Conservation (phyloP, 1,140 invertebrate species). For the Platyscapa corneri region DNA sequence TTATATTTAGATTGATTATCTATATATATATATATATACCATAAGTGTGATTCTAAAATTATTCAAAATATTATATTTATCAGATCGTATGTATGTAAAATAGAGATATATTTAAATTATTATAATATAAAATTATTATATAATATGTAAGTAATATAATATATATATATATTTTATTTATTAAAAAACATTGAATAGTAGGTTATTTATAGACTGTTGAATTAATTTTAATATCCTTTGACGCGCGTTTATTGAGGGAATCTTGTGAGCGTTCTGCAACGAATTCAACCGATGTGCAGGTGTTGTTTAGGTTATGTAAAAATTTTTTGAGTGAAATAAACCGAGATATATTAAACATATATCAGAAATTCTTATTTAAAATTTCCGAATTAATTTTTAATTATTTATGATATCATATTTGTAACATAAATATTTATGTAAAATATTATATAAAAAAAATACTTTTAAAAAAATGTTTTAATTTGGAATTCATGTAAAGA, state of each 20-base stretch:
- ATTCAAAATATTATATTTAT: slow-evolving; percentile 26
- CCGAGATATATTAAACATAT: slow-evolving; percentile 13
- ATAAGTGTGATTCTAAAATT: background rate
- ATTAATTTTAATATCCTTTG: background rate
- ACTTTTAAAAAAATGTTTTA: no score
- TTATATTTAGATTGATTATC: slow-evolving; percentile 18
- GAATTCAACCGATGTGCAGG: background rate
- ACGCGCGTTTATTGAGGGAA: background rate
- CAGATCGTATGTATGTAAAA: slow-evolving; percentile 32
- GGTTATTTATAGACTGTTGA: background rate
- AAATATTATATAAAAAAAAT: background rate
- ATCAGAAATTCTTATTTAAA: slow-evolving; percentile 1
- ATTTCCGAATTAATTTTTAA: background rate
- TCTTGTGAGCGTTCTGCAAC: background rate
- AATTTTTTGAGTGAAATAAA: slow-evolving; percentile 37
- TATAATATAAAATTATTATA: slow-evolving; percentile 49
- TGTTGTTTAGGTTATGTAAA: slow-evolving; percentile 38
- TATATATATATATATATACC: background rate
- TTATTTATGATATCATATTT: no score
- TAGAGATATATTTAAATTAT: slow-evolving; percentile 48
- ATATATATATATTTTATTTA: slow-evolving; percentile 40
- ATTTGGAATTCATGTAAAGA: no score
- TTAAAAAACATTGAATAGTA: slow-evolving; percentile 6
- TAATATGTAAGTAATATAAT: no score
- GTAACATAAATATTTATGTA: no score